Conservation (phyloP, 2,888 invertebrate species). For the Caenorhabditis sp. region DNA sequence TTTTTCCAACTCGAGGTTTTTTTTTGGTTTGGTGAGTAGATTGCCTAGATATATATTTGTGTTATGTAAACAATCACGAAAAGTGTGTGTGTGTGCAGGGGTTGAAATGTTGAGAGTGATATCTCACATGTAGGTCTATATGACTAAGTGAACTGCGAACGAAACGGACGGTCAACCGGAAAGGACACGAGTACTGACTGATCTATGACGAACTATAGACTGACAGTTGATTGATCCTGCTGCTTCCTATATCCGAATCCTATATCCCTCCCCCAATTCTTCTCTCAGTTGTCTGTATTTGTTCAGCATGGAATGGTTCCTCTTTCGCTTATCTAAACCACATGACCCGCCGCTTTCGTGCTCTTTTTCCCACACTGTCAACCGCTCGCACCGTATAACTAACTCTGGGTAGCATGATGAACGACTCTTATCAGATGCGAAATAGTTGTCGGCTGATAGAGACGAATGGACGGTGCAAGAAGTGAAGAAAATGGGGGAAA, state of each 20-base stretch:
- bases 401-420: not conserved
- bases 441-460: not conserved
- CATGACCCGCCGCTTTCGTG: not conserved
- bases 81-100: too few relatives aligned
- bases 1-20: not conserved
- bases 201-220: not conserved
- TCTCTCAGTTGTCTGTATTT: not conserved
- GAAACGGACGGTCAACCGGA: not conserved
- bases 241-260: not conserved
- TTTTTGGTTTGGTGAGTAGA: too few relatives aligned
- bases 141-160: not conserved
- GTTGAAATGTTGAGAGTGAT: not conserved
- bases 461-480: not conserved
- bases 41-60: slow-evolving; percentile 5
- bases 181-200: not conserved
- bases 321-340: not conserved
- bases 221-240: too few relatives aligned
- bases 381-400: not conserved
- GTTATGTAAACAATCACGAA: slow-evolving; percentile 2
- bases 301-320: not conserved
- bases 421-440: slow-evolving; percentile 1
- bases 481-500: slow-evolving; percentile 3
- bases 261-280: not conserved
- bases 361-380: not conserved
- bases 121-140: slow-evolving; percentile 10